Evolutionary conservation across 2,797 vertebrate species (phyloP).

Genomic region (Danio albolineatus): DNA sequence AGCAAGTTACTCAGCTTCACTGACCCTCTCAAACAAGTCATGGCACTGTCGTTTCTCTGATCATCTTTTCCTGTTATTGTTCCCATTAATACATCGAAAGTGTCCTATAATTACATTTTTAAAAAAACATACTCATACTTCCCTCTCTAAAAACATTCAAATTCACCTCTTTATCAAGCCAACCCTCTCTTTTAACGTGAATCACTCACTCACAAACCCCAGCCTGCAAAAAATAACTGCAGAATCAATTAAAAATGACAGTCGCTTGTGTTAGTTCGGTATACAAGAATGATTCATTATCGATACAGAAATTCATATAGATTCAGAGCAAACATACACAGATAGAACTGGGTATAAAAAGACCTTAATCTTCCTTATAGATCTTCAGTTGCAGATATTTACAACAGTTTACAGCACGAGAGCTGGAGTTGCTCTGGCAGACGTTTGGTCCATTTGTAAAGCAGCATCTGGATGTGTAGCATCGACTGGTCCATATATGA

Average conservation of each 20-base stretch:
- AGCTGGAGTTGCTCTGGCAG: not conserved
- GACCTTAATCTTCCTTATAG: not conserved
- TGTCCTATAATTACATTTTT: not conserved
- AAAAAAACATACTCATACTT: not conserved
- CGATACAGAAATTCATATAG: not conserved
- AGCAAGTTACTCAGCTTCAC: not conserved
- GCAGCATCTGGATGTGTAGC: not conserved
- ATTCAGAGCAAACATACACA: not conserved
- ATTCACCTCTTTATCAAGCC: not conserved
- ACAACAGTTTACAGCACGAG: not conserved
- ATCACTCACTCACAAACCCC: not conserved
- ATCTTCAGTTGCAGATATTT: not conserved
- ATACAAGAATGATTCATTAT: slow-evolving; percentile 13
- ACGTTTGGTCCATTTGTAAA: slow-evolving; percentile 1
- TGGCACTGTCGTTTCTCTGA: not conserved
- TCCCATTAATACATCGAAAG: slow-evolving; percentile 10
- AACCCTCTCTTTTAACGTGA: not conserved
- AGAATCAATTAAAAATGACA: not conserved
- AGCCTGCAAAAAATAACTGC: not conserved
- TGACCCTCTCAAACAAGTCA: not conserved
- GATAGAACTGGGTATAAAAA: not conserved
- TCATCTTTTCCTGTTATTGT: slow-evolving; percentile 10
- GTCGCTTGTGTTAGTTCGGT: not conserved
- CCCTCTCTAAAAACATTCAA: not conserved
- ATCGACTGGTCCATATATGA: not conserved